Evolutionary conservation across 2,888 invertebrate genomes (phyloP).

Genomic region (Diachrysia chrysitis): DNA sequence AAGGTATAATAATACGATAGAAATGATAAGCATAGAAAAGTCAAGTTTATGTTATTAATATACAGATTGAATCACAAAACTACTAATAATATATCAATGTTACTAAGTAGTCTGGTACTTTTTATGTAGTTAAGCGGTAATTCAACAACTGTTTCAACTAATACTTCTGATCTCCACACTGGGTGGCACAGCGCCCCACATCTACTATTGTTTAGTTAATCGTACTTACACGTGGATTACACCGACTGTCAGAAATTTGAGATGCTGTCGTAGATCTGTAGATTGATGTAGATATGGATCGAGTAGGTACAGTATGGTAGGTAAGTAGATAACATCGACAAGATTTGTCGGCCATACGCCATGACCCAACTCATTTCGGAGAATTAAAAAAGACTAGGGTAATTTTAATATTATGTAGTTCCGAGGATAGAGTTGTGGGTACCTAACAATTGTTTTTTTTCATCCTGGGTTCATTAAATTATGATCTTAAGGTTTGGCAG

Average conservation of each 20-base stretch:
- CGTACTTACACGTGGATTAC: conserved; percentile 24
- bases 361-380: background rate
- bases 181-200: conserved; percentile 17
- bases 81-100: no score
- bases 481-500: no score
- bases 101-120: no score
- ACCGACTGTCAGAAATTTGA: conserved; percentile 33
- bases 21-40: no score
- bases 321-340: conserved; percentile 33
- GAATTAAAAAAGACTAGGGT: background rate
- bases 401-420: no score
- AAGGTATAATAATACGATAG: no score
- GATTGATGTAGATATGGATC: conserved; percentile 27
- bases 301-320: background rate
- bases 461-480: no score
- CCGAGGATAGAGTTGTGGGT: no score
- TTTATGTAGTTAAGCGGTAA: no score
- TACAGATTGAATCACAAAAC: no score
- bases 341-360: conserved; percentile 6
- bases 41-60: no score
- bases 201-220: conserved; percentile 42
- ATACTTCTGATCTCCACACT: conserved; percentile 13
- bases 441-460: no score
- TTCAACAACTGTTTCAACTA: background rate
- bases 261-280: conserved; percentile 17